Conservation (phyloP, 2,888 invertebrate species). For the Cheilosia vernalis region DNA sequence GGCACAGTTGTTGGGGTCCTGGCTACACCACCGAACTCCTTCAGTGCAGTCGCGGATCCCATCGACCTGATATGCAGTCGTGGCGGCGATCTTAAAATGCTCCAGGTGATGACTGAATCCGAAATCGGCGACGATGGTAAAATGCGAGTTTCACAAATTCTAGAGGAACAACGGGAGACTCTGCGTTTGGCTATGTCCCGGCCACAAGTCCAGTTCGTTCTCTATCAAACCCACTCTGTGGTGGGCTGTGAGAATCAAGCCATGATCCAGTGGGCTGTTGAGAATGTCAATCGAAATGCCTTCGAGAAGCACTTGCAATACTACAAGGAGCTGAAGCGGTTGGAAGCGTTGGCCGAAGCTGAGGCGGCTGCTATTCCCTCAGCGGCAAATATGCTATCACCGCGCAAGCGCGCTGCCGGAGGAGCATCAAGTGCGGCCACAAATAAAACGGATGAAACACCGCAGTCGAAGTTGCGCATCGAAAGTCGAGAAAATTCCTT, state of each 20-base stretch:
- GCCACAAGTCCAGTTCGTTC: slow-evolving; percentile 91
- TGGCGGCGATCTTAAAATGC: slow-evolving; percentile 90
- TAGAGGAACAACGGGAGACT: slow-evolving; percentile 90
- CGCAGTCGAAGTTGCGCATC: background rate
- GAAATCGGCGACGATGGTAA: slow-evolving; percentile 87
- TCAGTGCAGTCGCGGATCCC: slow-evolving; percentile 90
- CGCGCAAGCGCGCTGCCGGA: slow-evolving; percentile 77
- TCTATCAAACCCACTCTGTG: slow-evolving; percentile 93
- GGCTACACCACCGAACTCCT: slow-evolving; percentile 92
- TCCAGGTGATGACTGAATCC: slow-evolving; percentile 89
- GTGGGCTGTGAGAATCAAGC: slow-evolving; percentile 89
- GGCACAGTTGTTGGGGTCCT: slow-evolving; percentile 87
- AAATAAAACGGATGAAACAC: slow-evolving; percentile 51
- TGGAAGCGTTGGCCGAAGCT: slow-evolving; percentile 80
- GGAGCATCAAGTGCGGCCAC: slow-evolving; percentile 70
- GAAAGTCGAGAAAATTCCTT: slow-evolving; percentile 43
- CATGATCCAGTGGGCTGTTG: slow-evolving; percentile 88
- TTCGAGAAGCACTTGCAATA: slow-evolving; percentile 87
- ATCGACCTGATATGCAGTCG: slow-evolving; percentile 92
- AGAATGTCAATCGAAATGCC: slow-evolving; percentile 89
- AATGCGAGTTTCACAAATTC: slow-evolving; percentile 86
- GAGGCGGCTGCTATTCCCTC: slow-evolving; percentile 80
- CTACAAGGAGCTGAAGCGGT: slow-evolving; percentile 79
- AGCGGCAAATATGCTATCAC: slow-evolving; percentile 78
- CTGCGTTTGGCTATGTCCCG: slow-evolving; percentile 90